Evolutionary conservation across 2,113 vertebrate genomes (phyloP).

Genomic region (Brachyistius frenatus): DNA sequence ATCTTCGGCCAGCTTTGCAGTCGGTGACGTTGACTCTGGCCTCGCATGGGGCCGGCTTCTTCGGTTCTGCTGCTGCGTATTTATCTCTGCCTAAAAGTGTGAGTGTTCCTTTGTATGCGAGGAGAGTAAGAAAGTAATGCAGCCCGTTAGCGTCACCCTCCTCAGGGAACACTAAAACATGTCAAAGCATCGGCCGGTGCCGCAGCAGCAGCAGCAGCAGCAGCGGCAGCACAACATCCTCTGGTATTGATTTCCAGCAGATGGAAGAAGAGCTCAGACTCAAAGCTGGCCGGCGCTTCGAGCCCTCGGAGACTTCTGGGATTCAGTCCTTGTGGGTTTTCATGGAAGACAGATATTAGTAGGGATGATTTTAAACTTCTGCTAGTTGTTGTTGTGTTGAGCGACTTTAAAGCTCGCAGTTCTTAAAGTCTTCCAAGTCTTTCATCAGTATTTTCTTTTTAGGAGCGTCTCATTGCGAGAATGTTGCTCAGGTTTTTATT

Average conservation of each 20-base stretch:
- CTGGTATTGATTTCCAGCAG: constrained; percentile 65
- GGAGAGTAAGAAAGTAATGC: not conserved
- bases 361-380: not conserved
- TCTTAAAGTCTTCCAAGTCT: too few species aligned
- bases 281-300: constrained; percentile 19
- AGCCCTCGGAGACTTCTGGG: constrained; percentile 9
- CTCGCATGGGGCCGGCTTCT: not conserved
- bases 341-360: constrained; percentile 9
- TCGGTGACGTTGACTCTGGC: not conserved
- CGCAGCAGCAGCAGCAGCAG: not conserved
- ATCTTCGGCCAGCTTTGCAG: too few species aligned
- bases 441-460: too few species aligned
- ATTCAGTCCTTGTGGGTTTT: constrained; percentile 8
- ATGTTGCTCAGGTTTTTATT: too few species aligned
- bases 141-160: constrained; percentile 1
- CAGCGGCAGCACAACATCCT: constrained; percentile 43
- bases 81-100: not conserved
- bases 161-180: constrained; percentile 43
- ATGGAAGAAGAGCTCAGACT: constrained; percentile 57
- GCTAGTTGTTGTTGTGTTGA: not conserved
- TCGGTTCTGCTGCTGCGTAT: not conserved
- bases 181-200: constrained; percentile 1
- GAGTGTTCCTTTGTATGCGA: constrained; percentile 7
- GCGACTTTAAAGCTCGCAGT: too few species aligned
- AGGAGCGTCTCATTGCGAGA: too few species aligned